Conservation (phyloP, 2,797 vertebrate species). For the Manis crassicaudata region DNA sequence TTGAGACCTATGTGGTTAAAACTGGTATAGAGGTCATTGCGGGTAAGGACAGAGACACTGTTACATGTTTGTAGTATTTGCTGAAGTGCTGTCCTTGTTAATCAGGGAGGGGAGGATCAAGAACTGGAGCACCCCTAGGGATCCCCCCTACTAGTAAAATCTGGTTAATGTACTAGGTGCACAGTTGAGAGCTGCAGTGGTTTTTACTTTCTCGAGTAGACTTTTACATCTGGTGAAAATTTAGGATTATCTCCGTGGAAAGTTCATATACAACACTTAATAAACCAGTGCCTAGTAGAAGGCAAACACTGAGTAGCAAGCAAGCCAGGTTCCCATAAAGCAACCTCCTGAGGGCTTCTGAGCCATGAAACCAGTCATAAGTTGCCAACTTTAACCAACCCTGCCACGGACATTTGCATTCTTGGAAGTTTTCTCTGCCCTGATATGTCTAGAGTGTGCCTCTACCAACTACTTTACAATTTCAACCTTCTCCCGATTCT, state of each 20-base stretch:
- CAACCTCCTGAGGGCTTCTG: background rate
- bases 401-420: rapidly evolving
- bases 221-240: background rate
- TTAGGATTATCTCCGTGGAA: background rate
- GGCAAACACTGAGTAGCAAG: background rate
- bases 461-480: background rate
- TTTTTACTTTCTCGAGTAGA: background rate
- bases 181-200: background rate
- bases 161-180: background rate
- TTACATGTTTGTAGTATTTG: background rate
- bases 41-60: background rate
- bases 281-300: background rate
- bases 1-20: background rate
- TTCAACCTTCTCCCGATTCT: background rate
- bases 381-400: background rate
- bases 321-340: background rate
- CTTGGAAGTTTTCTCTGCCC: background rate
- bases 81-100: background rate
- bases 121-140: background rate
- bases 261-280: background rate
- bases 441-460: background rate
- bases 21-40: background rate
- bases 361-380: background rate
- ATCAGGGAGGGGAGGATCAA: background rate
- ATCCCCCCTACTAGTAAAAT: background rate